Base-by-base conservation (phyloP, 2,113 vertebrate genomes). In the Takifugu bimaculatus region DNA sequence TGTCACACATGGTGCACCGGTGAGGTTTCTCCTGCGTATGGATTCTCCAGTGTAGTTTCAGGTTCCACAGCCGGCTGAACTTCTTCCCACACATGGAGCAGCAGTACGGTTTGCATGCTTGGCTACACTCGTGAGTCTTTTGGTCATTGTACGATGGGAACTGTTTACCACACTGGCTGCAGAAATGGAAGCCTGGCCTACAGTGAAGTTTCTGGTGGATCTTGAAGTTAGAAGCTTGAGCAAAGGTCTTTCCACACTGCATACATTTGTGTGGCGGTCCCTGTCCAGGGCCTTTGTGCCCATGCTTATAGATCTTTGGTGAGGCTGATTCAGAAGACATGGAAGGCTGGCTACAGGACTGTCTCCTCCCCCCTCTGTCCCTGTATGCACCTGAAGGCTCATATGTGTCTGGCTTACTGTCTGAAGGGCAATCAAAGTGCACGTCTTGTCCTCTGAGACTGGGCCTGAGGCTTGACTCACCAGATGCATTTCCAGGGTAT, bases 21-120 rank as follows among this genome's bases (percentile, higher is more conserved):
- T 91, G 91, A 11, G 89, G 91, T 75, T 91, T 90, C 69, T 91
- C 90, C 72, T 91, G 90, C 0, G 90, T 92, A 68, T 90, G 89
- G 66, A 91, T 91, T 52, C 90, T 89, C 50, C 77, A 84, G 74
- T 92, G 91, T 68, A 92, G 62, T 77, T 92, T 91, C 5, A 91
- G 83, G 63, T 92, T 92, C 90, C 91, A 92, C 4, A 91, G 83
- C 1, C 89, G 88, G 57, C 89, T 89, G 81, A 91, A 92, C 59
- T 88, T 88, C 72, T 90, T 91, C 15, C 90, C 89, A 6, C 90
- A 92, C 0, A 90, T 70, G 0, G 77, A 65, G 77, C 90, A 92
- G 72, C 86, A 83, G 58, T 89, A 91, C 0, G 89, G 90, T 57
- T 92, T 92, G 0, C 78, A 83, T 0, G 68, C 73, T 48, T 88